Percentiles rank a stretch among this genome's conserved stretches.
Conservation (phyloP, 2,797 vertebrate genomes). For the Sardinella longiceps region DNA sequence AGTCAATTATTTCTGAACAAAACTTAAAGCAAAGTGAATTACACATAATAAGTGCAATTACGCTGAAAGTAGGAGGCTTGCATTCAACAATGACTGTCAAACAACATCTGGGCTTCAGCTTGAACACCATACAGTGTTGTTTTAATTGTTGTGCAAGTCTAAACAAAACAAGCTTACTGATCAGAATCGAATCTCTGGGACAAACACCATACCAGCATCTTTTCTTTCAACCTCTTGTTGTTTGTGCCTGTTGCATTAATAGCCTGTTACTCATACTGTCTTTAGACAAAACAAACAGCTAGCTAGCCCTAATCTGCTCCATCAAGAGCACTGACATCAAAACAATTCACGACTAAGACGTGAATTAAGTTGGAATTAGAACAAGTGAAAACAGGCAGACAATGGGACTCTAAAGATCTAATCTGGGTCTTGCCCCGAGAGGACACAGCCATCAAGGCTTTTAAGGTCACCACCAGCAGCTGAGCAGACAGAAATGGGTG, state of each 20-base stretch:
- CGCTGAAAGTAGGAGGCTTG: background rate
- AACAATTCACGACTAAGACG: background rate
- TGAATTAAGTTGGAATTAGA: background rate
- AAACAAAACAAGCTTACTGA: background rate
- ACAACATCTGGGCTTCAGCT: background rate
- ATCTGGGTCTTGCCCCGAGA: conserved; percentile 32
- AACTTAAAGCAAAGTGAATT: background rate
- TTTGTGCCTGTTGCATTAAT: background rate
- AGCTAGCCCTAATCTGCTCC: background rate
- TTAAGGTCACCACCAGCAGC: conserved; percentile 23
- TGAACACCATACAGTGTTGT: background rate
- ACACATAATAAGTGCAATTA: background rate
- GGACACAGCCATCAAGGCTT: conserved; percentile 36
- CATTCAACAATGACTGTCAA: background rate
- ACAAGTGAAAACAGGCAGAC: conserved; percentile 25
- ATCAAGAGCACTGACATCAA: background rate
- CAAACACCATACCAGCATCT: background rate
- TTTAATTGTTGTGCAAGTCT: background rate
- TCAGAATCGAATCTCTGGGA: background rate
- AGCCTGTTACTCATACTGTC: background rate
- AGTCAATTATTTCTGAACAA: background rate
- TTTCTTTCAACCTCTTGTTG: background rate
- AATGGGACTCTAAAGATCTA: conserved; percentile 39
- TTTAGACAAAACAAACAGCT: background rate
- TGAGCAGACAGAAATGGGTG: background rate